Evolutionary conservation across 2,113 vertebrate genomes (phyloP), one percentile per base, ranked within the genome.

Genomic region (Prietella phreatophila): DNA sequence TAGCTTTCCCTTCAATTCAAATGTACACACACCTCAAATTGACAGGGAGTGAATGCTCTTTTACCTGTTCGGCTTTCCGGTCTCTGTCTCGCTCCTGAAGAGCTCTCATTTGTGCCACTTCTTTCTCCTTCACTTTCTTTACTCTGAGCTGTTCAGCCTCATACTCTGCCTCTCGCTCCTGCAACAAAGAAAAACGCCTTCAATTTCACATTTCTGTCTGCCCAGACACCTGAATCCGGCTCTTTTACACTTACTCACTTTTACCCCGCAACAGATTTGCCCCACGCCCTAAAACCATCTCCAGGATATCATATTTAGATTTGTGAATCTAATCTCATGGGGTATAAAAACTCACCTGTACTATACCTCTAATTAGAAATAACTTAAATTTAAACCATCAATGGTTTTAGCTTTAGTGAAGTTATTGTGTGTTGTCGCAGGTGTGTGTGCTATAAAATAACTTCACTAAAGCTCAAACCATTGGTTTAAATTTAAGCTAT

Each of bases 101-200:
- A 53, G 96, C 96, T 83, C 96, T 94, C 91, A 99, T 86, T 27
- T 92, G 93, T 0, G 95, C 90, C 0, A 94, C 94, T 90, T 99
- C 97, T 90, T 94, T 92, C 93, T 98, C 97, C 88, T 97, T 98
- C 89, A 98, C 96, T 92, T 69, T 93, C 50, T 95, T 97, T 73
- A 96, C 91, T 22, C 83, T 93, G 63, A 90, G 92, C 92, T 97
- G 97, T 88, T 97, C 96, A 0, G 95, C 96, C 86, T 98, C 97
- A 0, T 95, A 93, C 55, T 96, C 93, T 0, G 95, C 95, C 86
- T 97, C 97, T 0, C 94, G 94, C 79, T 95, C 94, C 97, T 99
- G 92, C 4, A 83, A 83, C 22, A n/a, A 88, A 75, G 8, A 65
- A 47, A 82, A 5, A 22, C 25, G 4, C 7, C 56, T 55, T 67